Evolutionary conservation across 2,113 vertebrate species (phyloP), one percentile per base, ranked within the genome.

Genomic region (Amblyopsis rosae): DNA sequence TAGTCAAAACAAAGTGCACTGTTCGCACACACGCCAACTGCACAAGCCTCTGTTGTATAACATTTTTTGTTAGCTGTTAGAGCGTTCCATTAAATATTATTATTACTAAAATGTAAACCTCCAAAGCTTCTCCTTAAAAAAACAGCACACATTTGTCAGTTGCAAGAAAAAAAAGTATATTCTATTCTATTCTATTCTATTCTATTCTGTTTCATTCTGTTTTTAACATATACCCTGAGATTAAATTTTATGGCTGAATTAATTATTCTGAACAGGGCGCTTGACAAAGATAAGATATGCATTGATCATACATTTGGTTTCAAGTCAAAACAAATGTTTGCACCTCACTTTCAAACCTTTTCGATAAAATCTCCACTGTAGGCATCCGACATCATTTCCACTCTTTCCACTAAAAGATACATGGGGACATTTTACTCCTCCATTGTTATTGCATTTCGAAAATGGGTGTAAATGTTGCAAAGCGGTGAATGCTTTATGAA

Each of bases 401-500:
- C 61, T 59, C 58, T n/a, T n/a, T n/a, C n/a, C n/a, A n/a, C n/a
- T 78, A 72, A 75, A 72, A 72, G 60, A 78, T 75, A 72, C 59
- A 88, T 73, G 10, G 45, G 49, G 80, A 75, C 45, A 82, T 82
- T 78, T 82, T 65, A 85, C 85, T 86, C 81, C 77, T 51, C 79
- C 32, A 11, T 61, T 53, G 62, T 77, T 80, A 83, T 79, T 65
- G 75, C 75, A 73, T 67, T 60, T 70, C 64, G 35, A 64, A 71
- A 67, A 62, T 57, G 65, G 12, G 56, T 81, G 59, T 79, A 64
- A 53, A 63, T 49, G 75, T 59, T 32, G 0, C 3, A 3, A 19
- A 54, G n/a, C 66, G 61, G 35, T 85, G 73, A 86, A 88, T 89
- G 76, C 83, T 90, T 90, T 9, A 84, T 87, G 86, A 84, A 64